Evolutionary conservation across 2,797 vertebrate species (phyloP), one percentile per base, ranked within the genome.

Genomic region (Bradypodion ventrale): DNA sequence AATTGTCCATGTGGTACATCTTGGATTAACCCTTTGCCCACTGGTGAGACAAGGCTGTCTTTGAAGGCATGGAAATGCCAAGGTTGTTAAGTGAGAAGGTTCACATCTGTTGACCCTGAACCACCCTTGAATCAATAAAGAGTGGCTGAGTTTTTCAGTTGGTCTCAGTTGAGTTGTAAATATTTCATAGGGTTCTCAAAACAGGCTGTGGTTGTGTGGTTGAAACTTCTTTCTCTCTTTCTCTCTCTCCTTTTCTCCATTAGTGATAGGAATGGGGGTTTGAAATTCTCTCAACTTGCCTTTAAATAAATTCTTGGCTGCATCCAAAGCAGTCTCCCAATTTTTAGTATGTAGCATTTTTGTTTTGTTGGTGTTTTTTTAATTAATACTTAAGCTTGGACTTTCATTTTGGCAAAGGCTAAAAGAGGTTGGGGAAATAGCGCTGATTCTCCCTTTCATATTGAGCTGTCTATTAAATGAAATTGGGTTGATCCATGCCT

Each of bases 111-210:
- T 59, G 81, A 56, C 87, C 63, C 88, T 83, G 85, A 85, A 87
- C 86, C 86, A 85, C 82, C 73, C 91, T 89, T 52, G 80, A 90
- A 91, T 92, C 88, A 81, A 88, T 91, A 89, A 92, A 88, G 86
- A 90, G 92, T 86, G 87, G 78, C 87, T 87, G 87, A 76, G 62
- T 62, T 86, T 35, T 87, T 69, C 87, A 65, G 91, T 87, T 91
- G 90, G 92, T 87, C 90, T 89, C 83, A 69, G 78, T 82, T 32
- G 62, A 85, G 89, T 49, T 60, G 89, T 93, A 92, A 93, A 93
- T 94, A 92, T 94, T 94, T 93, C 91, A 93, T 94, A 83, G 88
- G 88, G 92, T 87, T 90, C 80, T 90, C 91, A 91, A 84, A 90
- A 84, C 62, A 66, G 75, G 69, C 91, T 93, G 68, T n/a, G 82